Percentiles rank a stretch among this genome's conserved stretches.
Evolutionary conservation across 2,888 invertebrate genomes (phyloP).

Genomic region (Nebria brevicollis): DNA sequence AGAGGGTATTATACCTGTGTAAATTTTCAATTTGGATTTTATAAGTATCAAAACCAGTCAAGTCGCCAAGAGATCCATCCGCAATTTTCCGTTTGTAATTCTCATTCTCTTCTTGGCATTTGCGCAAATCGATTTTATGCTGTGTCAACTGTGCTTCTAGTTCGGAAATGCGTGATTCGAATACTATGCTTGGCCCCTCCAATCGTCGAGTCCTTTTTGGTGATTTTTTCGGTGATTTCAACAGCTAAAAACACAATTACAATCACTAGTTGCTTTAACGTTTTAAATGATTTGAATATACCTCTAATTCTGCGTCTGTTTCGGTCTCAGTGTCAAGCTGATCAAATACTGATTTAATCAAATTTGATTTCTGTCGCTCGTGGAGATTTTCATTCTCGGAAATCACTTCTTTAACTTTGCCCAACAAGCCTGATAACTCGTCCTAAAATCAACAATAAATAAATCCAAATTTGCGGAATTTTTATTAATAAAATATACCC

Average conservation of each 20-base stretch:
- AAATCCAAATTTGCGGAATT: background rate
- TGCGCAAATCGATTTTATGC: slow-evolving; percentile 78
- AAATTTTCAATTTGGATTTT: slow-evolving; percentile 77
- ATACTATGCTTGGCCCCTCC: slow-evolving; percentile 83
- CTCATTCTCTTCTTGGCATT: slow-evolving; percentile 75
- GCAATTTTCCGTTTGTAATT: slow-evolving; percentile 62
- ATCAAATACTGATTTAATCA: slow-evolving; percentile 72
- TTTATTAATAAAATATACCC: slow-evolving; percentile 63
- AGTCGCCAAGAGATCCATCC: slow-evolving; percentile 63
- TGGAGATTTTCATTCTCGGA: slow-evolving; percentile 85
- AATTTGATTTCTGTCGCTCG: slow-evolving; percentile 78
- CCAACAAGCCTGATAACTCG: slow-evolving; percentile 78
- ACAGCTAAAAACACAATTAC: slow-evolving; percentile 48
- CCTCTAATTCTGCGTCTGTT: slow-evolving; percentile 56
- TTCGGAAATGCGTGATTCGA: slow-evolving; percentile 86
- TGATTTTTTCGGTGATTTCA: slow-evolving; percentile 55
- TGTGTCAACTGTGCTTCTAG: slow-evolving; percentile 85
- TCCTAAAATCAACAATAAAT: slow-evolving; percentile 63
- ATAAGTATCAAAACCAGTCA: slow-evolving; percentile 70
- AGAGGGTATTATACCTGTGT: slow-evolving; percentile 66
- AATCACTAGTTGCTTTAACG: background rate
- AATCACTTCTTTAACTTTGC: slow-evolving; percentile 87
- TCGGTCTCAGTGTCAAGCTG: slow-evolving; percentile 68
- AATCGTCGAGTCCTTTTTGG: slow-evolving; percentile 60
- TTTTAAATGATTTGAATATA: slow-evolving; percentile 24